Evolutionary conservation across 2,113 vertebrate species (phyloP).

Genomic region (Cyprinodon brontotheroides): DNA sequence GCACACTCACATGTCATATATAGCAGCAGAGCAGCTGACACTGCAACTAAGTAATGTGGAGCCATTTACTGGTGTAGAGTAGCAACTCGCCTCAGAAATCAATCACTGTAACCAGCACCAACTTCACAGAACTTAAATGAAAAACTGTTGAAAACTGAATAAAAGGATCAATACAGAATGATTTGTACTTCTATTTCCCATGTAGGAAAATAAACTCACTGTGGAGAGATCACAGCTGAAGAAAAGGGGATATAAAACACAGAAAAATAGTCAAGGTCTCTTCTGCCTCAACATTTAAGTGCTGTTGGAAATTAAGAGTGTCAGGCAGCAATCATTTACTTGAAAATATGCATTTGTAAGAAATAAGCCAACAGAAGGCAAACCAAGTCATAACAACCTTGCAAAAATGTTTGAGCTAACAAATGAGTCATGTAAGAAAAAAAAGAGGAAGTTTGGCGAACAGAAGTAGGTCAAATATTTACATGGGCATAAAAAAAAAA

Average conservation of each 20-base stretch:
- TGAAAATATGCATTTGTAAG: neutral
- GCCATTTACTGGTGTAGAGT: slow-evolving; percentile 3
- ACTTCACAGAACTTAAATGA: slow-evolving; percentile 14
- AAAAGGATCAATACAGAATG: slow-evolving; percentile 7
- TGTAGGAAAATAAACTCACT: neutral
- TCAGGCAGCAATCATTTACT: neutral
- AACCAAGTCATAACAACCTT: neutral
- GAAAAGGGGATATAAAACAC: neutral
- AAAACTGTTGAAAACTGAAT: slow-evolving; percentile 8
- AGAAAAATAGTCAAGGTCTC: no score
- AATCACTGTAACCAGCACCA: slow-evolving; percentile 23
- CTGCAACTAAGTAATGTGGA: slow-evolving; percentile 2
- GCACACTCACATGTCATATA: neutral
- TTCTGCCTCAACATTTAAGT: no score
- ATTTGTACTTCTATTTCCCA: neutral
- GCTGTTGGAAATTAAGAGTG: no score
- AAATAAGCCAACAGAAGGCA: neutral
- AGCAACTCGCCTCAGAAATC: slow-evolving; percentile 28
- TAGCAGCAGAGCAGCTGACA: slow-evolving; percentile 15
- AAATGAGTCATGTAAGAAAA: neutral
- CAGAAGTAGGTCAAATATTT: slow-evolving; percentile 33
- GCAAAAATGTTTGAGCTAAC: neutral
- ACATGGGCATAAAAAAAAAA: slow-evolving; percentile 16
- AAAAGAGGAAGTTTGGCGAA: slow-evolving; percentile 12
- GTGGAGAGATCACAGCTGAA: neutral